Evolutionary conservation across 2,797 vertebrate species (phyloP), one percentile per base, ranked within the genome.

Genomic region (Syngnathus rostellatus): DNA sequence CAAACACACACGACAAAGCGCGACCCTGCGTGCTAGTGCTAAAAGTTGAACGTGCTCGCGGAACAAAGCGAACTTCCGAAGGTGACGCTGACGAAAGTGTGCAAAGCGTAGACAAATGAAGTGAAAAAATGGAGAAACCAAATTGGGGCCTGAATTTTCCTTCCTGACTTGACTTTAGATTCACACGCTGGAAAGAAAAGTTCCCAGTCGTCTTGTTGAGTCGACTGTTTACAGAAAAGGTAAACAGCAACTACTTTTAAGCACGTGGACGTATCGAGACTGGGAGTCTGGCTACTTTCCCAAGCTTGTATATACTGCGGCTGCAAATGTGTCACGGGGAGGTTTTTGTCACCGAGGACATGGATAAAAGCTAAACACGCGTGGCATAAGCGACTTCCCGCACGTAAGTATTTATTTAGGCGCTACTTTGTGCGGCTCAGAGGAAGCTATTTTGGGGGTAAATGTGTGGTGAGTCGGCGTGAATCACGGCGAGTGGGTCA

Each of bases 21-120:
- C 14, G 2, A 19, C 53, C 23, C 53, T 25, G 5, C 6, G 54
- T 8, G 54, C 54, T 2, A 2, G 64, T 67, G 69, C 81, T 82
- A 77, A 74, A 58, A 51, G 62, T 73, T 72, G 62, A 55, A 8
- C 68, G 65, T n/a, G 50, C 51, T 53, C 10, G 51, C 51, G 9
- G 10, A 54, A 21, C 21, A 21, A 7, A 3, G 41, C 2, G 50
- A 51, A 51, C 50, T 8, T 16, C 6, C 50, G 41, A 43, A 9
- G 41, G 41, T 6, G 16, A 48, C 6, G 46, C 46, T 43, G 41
- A 8, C 11, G 3, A 43, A 43, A 11, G 11, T 43, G 8, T 10
- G 7, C 8, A 10, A 43, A 43, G 8, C 41, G 1, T 10, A 11
- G 8, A 8, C 41, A 5, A 46, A 46, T 46, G 45, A 46, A 17